These are phyloP conservation scores for Onychostoma macrolepis DNA, from an alignment of 2,113 vertebrate species.

Conservation along the genomic window DNA sequence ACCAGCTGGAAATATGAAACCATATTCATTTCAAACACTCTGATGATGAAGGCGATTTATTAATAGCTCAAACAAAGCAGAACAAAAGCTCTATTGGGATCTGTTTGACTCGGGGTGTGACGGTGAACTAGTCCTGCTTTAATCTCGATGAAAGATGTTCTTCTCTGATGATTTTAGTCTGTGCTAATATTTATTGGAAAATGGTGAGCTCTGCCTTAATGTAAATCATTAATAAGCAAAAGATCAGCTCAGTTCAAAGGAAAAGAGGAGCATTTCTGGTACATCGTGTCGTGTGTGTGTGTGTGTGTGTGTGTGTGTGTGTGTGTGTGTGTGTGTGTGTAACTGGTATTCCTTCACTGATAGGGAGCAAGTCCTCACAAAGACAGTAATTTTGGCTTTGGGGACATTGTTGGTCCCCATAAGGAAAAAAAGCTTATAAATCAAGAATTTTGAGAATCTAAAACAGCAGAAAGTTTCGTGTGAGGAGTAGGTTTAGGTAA, in stretches of 20 bases:
- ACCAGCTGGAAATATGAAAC: neutral
- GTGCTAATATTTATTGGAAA: neutral
- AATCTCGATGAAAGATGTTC: neutral
- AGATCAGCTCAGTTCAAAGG: neutral
- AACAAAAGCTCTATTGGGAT: neutral
- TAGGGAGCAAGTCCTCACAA: too few relatives aligned
- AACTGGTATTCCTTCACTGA: too few relatives aligned
- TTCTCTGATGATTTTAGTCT: neutral
- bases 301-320: too few relatives aligned
- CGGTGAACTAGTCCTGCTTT: neutral
- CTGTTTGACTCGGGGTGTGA: neutral
- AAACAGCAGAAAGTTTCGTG: too few relatives aligned
- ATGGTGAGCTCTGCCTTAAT: neutral
- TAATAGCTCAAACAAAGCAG: constrained; percentile 5
- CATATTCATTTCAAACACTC: neutral
- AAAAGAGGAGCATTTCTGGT: too few relatives aligned
- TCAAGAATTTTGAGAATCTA: too few relatives aligned
- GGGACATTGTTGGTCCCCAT: too few relatives aligned
- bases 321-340: too few relatives aligned
- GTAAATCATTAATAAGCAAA: neutral
- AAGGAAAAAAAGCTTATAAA: too few relatives aligned
- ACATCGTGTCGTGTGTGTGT: neutral
- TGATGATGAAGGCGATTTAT: neutral
- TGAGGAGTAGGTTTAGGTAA: too few relatives aligned
- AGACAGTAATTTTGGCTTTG: too few relatives aligned